Conservation (phyloP, 1,140 invertebrate species). For the Atta colombica region DNA sequence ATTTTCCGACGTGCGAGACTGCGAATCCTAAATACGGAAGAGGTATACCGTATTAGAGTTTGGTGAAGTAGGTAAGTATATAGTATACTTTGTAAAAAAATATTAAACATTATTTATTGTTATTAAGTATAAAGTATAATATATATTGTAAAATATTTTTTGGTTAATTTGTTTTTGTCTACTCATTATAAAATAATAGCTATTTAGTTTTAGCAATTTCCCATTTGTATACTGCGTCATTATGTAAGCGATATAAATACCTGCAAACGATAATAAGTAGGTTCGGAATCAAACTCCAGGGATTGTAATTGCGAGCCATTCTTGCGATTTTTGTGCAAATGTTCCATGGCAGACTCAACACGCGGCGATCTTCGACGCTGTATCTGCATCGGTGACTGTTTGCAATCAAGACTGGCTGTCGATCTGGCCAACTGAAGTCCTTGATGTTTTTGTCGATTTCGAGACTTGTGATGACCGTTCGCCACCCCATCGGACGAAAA, state of each 20-base stretch:
- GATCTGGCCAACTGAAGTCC: constrained; percentile 79
- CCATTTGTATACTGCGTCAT: not conserved
- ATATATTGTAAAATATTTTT: too few species aligned
- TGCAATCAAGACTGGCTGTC: constrained; percentile 81
- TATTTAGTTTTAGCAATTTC: too few species aligned
- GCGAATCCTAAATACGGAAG: constrained; percentile 75
- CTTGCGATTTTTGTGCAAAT: constrained; percentile 79
- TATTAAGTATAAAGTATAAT: too few species aligned
- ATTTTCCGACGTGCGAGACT: constrained; percentile 78
- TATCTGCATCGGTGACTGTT: constrained; percentile 75
- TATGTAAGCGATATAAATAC: constrained; percentile 63
- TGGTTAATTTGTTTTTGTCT: too few species aligned
- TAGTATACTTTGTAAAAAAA: too few species aligned
- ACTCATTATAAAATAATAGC: too few species aligned
- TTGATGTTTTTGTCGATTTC: constrained; percentile 76
- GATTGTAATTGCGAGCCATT: constrained; percentile 74
- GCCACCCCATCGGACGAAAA: constrained; percentile 78
- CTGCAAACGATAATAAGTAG: constrained; percentile 83
- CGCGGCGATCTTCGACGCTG: constrained; percentile 76
- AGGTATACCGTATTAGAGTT: too few species aligned
- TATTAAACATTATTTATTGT: too few species aligned
- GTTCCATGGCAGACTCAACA: constrained; percentile 79
- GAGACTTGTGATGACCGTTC: constrained; percentile 79
- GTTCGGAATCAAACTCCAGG: constrained; percentile 85
- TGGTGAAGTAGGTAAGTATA: too few species aligned